A percentile compares a stretch with the other conserved stretches of the same genome.
These are phyloP conservation scores for Drosophila affinis DNA, from an alignment of 2,888 invertebrate genomes.

Conservation along the genomic window DNA sequence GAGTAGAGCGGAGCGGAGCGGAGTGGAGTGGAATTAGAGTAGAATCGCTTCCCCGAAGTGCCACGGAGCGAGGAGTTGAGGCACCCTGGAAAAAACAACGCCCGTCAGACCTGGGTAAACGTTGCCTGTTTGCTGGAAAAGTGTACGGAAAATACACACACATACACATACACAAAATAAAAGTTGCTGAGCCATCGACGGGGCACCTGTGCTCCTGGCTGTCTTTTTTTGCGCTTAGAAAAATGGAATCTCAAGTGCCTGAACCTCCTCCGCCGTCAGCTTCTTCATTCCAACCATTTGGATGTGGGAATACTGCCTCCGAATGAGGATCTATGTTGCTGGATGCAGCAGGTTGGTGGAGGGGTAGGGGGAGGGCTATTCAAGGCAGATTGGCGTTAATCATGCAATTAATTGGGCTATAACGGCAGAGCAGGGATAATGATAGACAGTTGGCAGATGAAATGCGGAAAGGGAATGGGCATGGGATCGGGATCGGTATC, in stretches of 20 bases:
- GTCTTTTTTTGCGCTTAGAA: constrained; percentile 15
- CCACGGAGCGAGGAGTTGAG: not conserved
- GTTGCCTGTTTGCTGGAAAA: constrained; percentile 46
- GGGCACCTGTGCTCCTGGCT: constrained; percentile 50
- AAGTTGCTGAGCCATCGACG: constrained; percentile 69
- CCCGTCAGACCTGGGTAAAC: constrained; percentile 42
- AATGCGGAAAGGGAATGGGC: not conserved
- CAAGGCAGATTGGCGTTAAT: constrained; percentile 69
- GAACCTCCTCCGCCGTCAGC: constrained; percentile 17
- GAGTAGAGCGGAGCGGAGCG: constrained; percentile 4
- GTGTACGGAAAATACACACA: constrained; percentile 21
- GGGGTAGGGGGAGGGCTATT: constrained; percentile 11
- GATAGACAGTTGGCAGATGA: not conserved
- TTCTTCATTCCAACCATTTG: not conserved
- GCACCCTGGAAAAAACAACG: constrained; percentile 56
- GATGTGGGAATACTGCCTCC: not conserved
- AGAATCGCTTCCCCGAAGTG: constrained; percentile 12
- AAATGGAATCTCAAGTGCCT: constrained; percentile 59
- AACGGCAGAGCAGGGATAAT: constrained; percentile 22
- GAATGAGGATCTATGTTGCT: not conserved
- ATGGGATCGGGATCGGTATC: not conserved
- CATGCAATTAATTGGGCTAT: constrained; percentile 70
- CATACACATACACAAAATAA: constrained; percentile 13
- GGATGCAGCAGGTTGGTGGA: not conserved
- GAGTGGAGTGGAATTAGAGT: constrained; percentile 3